Base-by-base conservation (phyloP, 2,888 invertebrate species). In the Pherbina coryleti region DNA sequence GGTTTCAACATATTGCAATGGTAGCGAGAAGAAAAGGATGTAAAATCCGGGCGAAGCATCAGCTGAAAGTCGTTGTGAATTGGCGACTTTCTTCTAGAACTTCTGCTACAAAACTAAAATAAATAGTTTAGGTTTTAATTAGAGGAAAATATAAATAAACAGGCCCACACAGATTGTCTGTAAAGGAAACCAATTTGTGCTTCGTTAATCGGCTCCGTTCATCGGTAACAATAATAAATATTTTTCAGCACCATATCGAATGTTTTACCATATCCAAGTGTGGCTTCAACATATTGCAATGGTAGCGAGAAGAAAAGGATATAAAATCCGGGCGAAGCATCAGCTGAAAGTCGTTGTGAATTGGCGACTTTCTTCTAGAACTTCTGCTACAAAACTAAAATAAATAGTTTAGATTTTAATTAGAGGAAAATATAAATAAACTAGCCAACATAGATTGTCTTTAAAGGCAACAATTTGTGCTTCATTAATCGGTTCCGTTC, bases 301-400 rank as follows among this genome's bases (percentile, higher is more conserved):
- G 75, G 78, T 79, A 83, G 83, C 83, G 77, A 84, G 72, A 84
- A 8, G 37, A 82, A 81, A 37, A 9, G 22, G 49, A 31, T n/a
- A 11, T 11, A 14, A 8, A 60, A 73, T 77, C 76, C 28, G 5
- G 14, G 79, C 78, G 31, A 81, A 81, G 78, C 82, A 83, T 82
- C 82, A 81, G 69, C 55, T 79, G 76, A 79, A 72, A 60, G 44
- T 76, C 77, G 19, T 44, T n/a, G 19, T n/a, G 22, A 22, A 64
- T 62, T 81, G 82, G 83, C 84, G 62, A 60, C 73, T 79, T 79
- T 79, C 79, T 74, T 85, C 86, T 85, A 85, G 85, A 87, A 85
- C 84, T 82, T 80, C 69, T 71, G 84, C 85, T 85, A 88, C 88
- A 82, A 53, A 11, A 70, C 85, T 85, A 88, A 88, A 81, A 44